Percentiles rank a stretch among this genome's conserved stretches.
Evolutionary conservation across 2,888 invertebrate genomes (phyloP).

Genomic region (Agonopterix alstromeriana): DNA sequence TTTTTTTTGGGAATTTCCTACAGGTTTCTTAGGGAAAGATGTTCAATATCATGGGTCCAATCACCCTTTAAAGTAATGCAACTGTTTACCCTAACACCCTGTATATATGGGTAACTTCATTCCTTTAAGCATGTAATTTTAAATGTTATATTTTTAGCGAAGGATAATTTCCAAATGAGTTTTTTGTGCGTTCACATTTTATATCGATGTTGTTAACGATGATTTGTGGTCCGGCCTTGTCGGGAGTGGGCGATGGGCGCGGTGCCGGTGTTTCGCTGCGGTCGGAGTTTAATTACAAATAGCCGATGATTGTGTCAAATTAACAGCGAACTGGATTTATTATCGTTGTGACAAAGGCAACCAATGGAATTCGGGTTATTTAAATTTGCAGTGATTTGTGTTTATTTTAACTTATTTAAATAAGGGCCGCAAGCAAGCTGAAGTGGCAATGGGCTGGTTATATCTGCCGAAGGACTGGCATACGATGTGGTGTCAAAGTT

Average conservation of each 20-base stretch:
- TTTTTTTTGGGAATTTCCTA: too few relatives aligned
- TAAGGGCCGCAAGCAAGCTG: too few relatives aligned
- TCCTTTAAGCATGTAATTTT: not conserved
- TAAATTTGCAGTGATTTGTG: not conserved
- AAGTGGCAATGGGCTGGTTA: too few relatives aligned
- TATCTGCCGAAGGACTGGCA: too few relatives aligned
- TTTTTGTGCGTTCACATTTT: conserved; percentile 7
- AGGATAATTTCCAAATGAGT: not conserved
- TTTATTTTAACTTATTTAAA: not conserved
- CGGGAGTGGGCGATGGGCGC: conserved; percentile 8
- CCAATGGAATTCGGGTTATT: not conserved
- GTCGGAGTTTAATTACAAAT: conserved; percentile 31
- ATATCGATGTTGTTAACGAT: conserved; percentile 18
- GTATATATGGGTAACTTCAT: not conserved
- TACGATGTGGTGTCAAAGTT: too few relatives aligned
- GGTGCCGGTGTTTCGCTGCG: conserved; percentile 13
- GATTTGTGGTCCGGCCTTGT: conserved; percentile 19
- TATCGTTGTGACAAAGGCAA: not conserved
- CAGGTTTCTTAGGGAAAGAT: too few relatives aligned
- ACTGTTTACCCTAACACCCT: too few relatives aligned
- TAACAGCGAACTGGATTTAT: conserved; percentile 16
- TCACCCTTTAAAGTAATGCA: too few relatives aligned
- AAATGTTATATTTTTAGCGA: not conserved
- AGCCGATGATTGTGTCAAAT: conserved; percentile 38
- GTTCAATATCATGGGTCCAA: too few relatives aligned